A percentile compares a stretch with the other conserved stretches of the same genome.
phyloP scores from a whole-genome alignment of 1,140 invertebrate genomes.

The Wiebesia pumilae region DNA sequence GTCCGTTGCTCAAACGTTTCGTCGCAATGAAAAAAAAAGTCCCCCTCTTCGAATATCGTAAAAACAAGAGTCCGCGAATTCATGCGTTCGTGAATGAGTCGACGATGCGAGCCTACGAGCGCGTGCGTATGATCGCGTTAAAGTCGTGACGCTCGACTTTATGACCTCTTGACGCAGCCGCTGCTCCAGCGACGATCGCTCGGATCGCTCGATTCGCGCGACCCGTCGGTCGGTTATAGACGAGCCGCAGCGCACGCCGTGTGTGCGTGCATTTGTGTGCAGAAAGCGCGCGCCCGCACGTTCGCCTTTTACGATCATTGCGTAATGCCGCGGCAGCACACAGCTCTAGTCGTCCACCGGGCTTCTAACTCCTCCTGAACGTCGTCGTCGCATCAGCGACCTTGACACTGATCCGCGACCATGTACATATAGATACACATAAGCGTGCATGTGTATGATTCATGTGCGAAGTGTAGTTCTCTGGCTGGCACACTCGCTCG shows the following conservation, averaged over 20 bases:
- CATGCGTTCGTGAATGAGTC: constrained; percentile 1
- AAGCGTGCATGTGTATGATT: constrained; percentile 58
- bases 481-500: neutral
- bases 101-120: neutral
- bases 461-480: constrained; percentile 57
- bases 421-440: neutral
- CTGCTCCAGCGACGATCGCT: constrained; percentile 53
- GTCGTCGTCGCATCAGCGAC: constrained; percentile 57
- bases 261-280: neutral
- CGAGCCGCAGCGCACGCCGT: neutral
- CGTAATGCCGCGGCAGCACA: constrained; percentile 58
- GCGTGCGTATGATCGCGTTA: constrained; percentile 33
- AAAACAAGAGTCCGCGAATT: neutral
- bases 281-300: constrained; percentile 45
- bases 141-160: constrained; percentile 47
- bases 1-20: no score
- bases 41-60: neutral
- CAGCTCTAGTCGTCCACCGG: constrained; percentile 41
- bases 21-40: neutral
- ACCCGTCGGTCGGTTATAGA: constrained; percentile 47
- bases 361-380: constrained; percentile 37
- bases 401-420: constrained; percentile 70
- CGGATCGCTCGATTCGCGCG: constrained; percentile 16
- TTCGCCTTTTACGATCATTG: constrained; percentile 66
- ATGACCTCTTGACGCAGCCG: constrained; percentile 29